A percentile compares a stretch with the other conserved stretches of the same genome.
phyloP scores from a whole-genome alignment of 2,113 vertebrate species.

The Eurystomus gularis region DNA sequence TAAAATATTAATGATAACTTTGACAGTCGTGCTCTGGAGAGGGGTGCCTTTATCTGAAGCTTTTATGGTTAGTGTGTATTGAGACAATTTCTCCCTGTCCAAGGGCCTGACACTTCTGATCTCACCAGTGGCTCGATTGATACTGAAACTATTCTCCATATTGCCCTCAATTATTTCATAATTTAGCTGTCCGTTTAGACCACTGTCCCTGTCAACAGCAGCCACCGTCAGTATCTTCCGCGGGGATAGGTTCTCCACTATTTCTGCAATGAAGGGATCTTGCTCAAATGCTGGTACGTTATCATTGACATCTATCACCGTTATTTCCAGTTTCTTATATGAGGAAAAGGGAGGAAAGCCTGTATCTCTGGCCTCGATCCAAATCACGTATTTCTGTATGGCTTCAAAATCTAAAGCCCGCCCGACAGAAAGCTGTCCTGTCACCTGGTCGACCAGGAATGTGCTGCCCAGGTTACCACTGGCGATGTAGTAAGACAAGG shows the following conservation, averaged over 20 bases:
- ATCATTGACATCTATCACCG: constrained; percentile 90
- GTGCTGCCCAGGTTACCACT: constrained; percentile 91
- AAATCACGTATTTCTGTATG: constrained; percentile 90
- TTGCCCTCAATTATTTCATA: constrained; percentile 90
- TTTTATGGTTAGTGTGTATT: constrained; percentile 83
- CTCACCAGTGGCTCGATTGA: constrained; percentile 88
- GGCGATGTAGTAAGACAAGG: constrained; percentile 91
- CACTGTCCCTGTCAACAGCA: constrained; percentile 89
- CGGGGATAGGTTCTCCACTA: constrained; percentile 90
- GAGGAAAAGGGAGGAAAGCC: constrained; percentile 97
- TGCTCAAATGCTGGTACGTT: constrained; percentile 87
- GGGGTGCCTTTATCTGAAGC: constrained; percentile 87
- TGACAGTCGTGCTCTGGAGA: constrained; percentile 79
- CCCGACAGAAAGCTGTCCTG: constrained; percentile 86
- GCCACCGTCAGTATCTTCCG: constrained; percentile 84
- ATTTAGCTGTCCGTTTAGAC: constrained; percentile 87
- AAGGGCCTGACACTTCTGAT: constrained; percentile 86
- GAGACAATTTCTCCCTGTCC: constrained; percentile 87
- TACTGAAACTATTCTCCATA: constrained; percentile 87
- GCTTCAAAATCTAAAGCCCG: constrained; percentile 88
- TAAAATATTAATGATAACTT: constrained; percentile 85
- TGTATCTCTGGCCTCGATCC: constrained; percentile 92
- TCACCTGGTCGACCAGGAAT: constrained; percentile 91
- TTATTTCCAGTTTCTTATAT: constrained; percentile 89
- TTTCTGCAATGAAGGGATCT: constrained; percentile 87